phyloP scores from a whole-genome alignment of 2,797 vertebrate genomes.

The Epinephelus awoara region DNA sequence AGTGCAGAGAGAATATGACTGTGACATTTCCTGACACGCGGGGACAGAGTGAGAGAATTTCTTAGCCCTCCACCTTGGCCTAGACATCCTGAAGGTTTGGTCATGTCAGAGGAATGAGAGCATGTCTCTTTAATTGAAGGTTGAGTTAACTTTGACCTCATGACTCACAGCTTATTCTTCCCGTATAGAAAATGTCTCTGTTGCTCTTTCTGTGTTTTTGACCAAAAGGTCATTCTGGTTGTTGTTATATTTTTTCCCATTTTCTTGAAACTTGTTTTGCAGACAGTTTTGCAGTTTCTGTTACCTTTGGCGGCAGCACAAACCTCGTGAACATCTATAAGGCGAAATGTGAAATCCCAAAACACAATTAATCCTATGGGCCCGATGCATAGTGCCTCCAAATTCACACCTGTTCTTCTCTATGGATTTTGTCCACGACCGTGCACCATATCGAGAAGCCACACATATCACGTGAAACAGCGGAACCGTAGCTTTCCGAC shows the following conservation, averaged over 20 bases:
- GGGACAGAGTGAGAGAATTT: conserved; percentile 45
- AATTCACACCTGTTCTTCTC: no score
- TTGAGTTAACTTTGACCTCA: conserved; percentile 41
- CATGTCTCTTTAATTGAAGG: conserved; percentile 54
- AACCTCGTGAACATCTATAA: not conserved
- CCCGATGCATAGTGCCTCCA: not conserved
- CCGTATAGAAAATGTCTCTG: conserved; percentile 13
- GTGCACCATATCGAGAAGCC: no score
- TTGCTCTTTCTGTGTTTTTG: not conserved
- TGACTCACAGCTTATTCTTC: conserved; percentile 20
- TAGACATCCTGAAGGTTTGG: conserved; percentile 29
- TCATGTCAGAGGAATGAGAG: conserved; percentile 28
- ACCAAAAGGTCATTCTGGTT: not conserved
- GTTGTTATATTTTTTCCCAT: not conserved
- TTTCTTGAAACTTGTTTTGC: not conserved
- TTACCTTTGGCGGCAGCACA: not conserved
- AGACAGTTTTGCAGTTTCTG: not conserved
- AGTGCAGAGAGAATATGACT: conserved; percentile 38
- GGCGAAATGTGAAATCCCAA: not conserved
- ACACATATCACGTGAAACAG: no score
- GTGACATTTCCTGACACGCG: conserved; percentile 77
- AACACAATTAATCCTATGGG: not conserved
- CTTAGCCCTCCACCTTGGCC: conserved; percentile 55
- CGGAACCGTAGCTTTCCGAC: no score
- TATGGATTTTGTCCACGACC: no score